These are phyloP conservation scores for Aspidapion aeneum DNA, from an alignment of 2,888 invertebrate species.

Conservation along the genomic window DNA sequence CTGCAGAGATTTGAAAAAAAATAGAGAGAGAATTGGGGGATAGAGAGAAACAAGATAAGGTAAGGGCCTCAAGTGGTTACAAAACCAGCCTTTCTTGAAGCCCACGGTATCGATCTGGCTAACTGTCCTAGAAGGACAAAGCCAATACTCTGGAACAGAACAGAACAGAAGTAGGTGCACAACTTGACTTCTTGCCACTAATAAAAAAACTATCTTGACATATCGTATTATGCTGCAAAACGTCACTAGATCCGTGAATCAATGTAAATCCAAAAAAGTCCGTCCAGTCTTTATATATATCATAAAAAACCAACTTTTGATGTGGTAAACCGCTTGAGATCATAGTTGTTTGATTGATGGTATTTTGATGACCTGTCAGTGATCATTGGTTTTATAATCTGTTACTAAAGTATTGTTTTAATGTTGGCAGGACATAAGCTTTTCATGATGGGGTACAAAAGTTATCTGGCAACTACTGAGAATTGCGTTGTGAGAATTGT, in stretches of 20 bases:
- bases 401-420: neutral
- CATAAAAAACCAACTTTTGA: constrained; percentile 22
- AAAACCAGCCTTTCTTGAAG: no score
- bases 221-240: constrained; percentile 41
- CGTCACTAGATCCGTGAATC: constrained; percentile 27
- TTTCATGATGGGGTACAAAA: no score
- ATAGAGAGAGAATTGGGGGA: no score
- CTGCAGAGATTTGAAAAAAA: no score
- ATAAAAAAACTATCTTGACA: constrained; percentile 47
- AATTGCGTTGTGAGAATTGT: no score
- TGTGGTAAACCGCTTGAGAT: neutral
- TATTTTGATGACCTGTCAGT: neutral
- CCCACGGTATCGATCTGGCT: no score
- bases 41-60: no score
- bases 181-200: no score
- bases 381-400: neutral
- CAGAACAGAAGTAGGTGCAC: no score
- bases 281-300: constrained; percentile 34
- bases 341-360: neutral
- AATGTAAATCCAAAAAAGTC: constrained; percentile 38
- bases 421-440: neutral
- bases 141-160: no score
- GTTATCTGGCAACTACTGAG: neutral
- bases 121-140: no score
- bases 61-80: no score